Conservation (phyloP, 2,888 invertebrate genomes). For the Chironomus tentans region DNA sequence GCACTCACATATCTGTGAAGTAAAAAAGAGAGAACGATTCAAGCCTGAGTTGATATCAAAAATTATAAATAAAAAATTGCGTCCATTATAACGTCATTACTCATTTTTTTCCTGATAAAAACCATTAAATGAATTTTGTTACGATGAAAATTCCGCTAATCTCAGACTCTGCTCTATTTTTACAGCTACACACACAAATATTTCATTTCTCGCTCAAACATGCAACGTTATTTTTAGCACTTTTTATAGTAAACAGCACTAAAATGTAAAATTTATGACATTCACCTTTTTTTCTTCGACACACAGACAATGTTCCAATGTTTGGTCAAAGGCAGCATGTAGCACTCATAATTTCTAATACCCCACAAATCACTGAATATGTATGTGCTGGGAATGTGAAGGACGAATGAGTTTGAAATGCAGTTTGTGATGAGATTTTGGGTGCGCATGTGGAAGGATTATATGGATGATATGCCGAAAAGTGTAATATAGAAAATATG, state of each 20-base stretch:
- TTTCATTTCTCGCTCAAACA: not conserved
- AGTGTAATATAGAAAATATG: too few relatives aligned
- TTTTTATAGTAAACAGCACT: not conserved
- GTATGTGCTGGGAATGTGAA: too few relatives aligned
- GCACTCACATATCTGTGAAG: not conserved
- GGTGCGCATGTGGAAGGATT: too few relatives aligned
- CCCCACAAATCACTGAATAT: not conserved
- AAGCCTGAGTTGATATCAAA: not conserved
- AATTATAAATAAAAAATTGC: not conserved
- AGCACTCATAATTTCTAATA: too few relatives aligned
- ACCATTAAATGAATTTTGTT: too few relatives aligned
- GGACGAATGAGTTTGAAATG: too few relatives aligned
- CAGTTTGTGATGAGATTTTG: not conserved
- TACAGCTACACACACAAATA: not conserved
- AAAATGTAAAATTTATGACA: not conserved
- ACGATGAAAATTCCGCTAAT: too few relatives aligned
- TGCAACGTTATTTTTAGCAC: slow-evolving; percentile 3
- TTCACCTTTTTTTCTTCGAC: not conserved
- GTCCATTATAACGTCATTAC: not conserved
- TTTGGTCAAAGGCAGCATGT: too few relatives aligned
- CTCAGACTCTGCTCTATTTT: too few relatives aligned
- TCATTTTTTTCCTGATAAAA: not conserved
- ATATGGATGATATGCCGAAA: too few relatives aligned
- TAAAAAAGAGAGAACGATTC: not conserved
- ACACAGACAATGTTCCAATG: not conserved